These are phyloP conservation scores for Gryon sp. DNA, from an alignment of 1,140 invertebrate genomes.

Conservation along the genomic window DNA sequence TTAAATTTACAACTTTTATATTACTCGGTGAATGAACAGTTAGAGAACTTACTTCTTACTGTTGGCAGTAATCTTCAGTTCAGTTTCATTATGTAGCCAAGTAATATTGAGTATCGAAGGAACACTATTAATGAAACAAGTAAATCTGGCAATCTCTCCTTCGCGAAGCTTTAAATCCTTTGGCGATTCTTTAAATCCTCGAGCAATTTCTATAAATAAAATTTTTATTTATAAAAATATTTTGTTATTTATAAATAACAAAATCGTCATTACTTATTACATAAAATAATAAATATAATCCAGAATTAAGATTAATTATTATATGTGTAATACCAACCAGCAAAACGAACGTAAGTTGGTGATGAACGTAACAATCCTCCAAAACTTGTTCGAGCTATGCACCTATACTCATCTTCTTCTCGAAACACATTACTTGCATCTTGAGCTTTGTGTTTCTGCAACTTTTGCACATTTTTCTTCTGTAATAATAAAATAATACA, in stretches of 20 bases:
- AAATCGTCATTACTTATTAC: too few relatives aligned
- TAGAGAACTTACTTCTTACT: constrained; percentile 73
- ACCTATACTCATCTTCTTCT: constrained; percentile 73
- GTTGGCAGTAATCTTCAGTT: constrained; percentile 73
- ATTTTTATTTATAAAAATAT: too few relatives aligned
- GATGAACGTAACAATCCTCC: constrained; percentile 72
- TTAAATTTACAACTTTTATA: too few relatives aligned
- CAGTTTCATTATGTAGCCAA: constrained; percentile 79
- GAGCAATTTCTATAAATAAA: constrained; percentile 76
- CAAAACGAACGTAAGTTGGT: constrained; percentile 71
- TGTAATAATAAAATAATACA: constrained; percentile 32
- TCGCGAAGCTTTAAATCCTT: constrained; percentile 76
- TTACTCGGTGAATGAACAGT: too few relatives aligned
- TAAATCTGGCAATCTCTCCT: constrained; percentile 79
- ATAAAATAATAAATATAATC: too few relatives aligned
- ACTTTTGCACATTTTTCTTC: constrained; percentile 70
- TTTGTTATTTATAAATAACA: too few relatives aligned
- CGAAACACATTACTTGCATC: constrained; percentile 61
- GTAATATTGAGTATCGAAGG: constrained; percentile 79
- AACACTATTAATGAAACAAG: constrained; percentile 81
- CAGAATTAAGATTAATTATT: not conserved
- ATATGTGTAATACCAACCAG: constrained; percentile 64
- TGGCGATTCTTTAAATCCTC: constrained; percentile 78
- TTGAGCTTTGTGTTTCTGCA: constrained; percentile 70
- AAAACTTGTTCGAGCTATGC: constrained; percentile 70